Evolutionary conservation across 2,888 invertebrate genomes (phyloP).

Genomic region (Eupelmus urozonus): DNA sequence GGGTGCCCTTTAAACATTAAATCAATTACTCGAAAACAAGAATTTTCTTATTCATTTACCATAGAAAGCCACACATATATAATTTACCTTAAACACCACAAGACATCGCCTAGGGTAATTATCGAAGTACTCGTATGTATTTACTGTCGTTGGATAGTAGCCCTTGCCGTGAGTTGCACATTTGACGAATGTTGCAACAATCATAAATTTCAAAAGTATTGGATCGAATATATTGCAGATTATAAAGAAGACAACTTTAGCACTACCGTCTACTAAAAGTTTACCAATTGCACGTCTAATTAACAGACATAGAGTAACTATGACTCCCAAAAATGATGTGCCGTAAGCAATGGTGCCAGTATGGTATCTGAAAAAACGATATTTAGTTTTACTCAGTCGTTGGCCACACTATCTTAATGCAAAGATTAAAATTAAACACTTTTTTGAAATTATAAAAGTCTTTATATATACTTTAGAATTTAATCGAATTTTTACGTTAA

Average conservation of each 20-base stretch:
- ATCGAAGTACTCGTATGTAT: background rate
- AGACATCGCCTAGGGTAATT: conserved; percentile 10
- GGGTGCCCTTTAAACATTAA: too few relatives aligned
- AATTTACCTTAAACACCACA: background rate
- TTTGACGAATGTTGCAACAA: background rate
- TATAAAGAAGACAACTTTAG: background rate
- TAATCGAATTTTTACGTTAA: too few relatives aligned
- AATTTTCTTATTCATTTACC: background rate
- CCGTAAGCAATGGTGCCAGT: background rate
- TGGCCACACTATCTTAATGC: background rate
- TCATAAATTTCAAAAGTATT: background rate
- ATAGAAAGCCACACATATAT: background rate
- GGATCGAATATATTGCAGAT: conserved; percentile 15
- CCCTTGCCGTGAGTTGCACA: background rate
- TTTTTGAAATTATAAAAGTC: background rate
- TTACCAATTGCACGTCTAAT: background rate
- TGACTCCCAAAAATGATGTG: background rate
- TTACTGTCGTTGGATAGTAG: background rate
- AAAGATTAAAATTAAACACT: too few relatives aligned
- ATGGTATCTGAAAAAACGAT: background rate
- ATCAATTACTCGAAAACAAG: too few relatives aligned
- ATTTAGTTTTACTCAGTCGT: background rate
- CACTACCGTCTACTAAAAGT: background rate
- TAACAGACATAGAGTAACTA: background rate
- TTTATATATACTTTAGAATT: background rate